Base-by-base conservation (phyloP, 2,888 invertebrate genomes). In the Nemotelus pantherinus region DNA sequence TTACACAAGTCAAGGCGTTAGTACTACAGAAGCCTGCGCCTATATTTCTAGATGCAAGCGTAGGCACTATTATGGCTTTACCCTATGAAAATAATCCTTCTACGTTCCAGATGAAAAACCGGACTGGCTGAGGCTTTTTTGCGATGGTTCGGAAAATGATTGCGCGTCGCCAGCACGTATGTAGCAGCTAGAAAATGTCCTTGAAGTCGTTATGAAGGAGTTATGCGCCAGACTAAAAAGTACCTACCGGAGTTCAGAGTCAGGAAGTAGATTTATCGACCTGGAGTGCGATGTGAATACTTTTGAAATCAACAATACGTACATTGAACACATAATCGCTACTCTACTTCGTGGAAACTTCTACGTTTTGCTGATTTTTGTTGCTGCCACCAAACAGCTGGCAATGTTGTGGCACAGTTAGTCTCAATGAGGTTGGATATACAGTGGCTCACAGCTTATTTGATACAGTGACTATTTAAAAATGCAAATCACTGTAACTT, bases 251-350 rank as follows among this genome's bases (percentile, higher is more conserved):
- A 70, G 55, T 9, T n/a, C 44, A n/a, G 63, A 74, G 74, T 63
- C 74, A 74, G 63, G 48, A 63, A 74, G 60, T 60, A 60, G 63
- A 74, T 74, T 74, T 74, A 74, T 74, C 63, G 74, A 74, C 63
- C 74, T 63, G 60, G 63, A 63, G 63, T 47, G 25, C 58, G 47
- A 58, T 48, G 44, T 47, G 60, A 60, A 58, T 50, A 63, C 48
- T 74, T 60, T 60, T 1, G 57, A 57, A 58, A 47, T 57, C 10
- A 74, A 25, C 60, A 63, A 74, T 60, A 74, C 63, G 74, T 45
- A 60, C 48, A 43, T 45, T 25, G 48, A 25, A 25, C 74, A 41
- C 48, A 48, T 47, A n/a, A 63, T 60, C 60, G 43, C 43, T 53
- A 47, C 50, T 4, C 9, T 43, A 44, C 53, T 47, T 50, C 67